These are phyloP conservation scores for Heliconius hermathena DNA, from an alignment of 1,140 invertebrate genomes.

Conservation along the genomic window DNA sequence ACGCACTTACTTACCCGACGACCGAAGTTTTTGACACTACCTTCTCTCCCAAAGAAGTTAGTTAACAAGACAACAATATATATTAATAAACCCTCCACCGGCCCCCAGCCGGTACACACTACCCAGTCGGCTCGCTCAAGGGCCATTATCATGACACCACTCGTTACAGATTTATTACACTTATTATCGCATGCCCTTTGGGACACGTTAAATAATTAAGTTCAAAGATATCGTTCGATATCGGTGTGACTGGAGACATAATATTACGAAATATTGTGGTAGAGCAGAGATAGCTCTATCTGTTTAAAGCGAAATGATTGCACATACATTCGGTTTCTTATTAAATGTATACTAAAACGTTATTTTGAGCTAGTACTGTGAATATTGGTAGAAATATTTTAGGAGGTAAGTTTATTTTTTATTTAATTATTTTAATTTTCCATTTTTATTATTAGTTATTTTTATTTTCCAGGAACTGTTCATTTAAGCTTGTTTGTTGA, in stretches of 20 bases:
- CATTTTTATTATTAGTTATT: too few species aligned
- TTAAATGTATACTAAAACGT: not conserved
- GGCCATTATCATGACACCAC: constrained; percentile 58
- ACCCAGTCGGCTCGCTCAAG: constrained; percentile 45
- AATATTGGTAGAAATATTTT: not conserved
- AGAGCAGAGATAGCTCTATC: constrained; percentile 21
- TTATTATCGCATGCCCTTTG: constrained; percentile 57
- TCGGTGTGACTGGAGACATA: constrained; percentile 36
- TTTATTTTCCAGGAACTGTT: too few species aligned
- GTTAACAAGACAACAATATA: constrained; percentile 24
- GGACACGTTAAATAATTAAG: constrained; percentile 54
- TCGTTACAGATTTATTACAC: constrained; percentile 58
- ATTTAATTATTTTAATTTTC: too few species aligned
- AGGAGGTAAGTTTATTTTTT: not conserved
- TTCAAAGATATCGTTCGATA: constrained; percentile 44
- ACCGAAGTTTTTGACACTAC: not conserved
- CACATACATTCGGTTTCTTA: not conserved
- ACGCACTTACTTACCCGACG: not conserved
- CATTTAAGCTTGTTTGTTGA: too few species aligned
- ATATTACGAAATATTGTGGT: constrained; percentile 38
- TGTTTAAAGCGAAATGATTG: constrained; percentile 18
- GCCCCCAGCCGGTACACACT: constrained; percentile 20
- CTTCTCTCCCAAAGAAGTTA: not conserved
- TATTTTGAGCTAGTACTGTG: not conserved
- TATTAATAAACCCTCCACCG: constrained; percentile 36